Evolutionary conservation across 2,888 invertebrate species (phyloP).

Genomic region (Oxyscelio sp.): DNA sequence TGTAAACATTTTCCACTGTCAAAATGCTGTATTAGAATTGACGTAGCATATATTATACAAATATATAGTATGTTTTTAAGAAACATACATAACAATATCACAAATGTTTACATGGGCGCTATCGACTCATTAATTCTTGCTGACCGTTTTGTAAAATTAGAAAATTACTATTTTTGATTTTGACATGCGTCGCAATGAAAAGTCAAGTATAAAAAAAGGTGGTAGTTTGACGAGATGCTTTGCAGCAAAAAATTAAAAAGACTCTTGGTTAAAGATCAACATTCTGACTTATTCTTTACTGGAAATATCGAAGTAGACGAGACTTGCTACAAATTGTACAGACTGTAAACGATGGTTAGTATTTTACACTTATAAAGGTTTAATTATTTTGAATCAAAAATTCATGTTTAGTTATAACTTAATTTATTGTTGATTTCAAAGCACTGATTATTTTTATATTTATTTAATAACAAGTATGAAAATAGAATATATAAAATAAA

Average conservation of each 20-base stretch:
- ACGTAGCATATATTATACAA: conserved; percentile 59
- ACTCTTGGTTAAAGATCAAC: not conserved
- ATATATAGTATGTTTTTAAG: conserved; percentile 45
- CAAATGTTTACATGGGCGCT: conserved; percentile 23
- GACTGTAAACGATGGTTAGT: too few species aligned
- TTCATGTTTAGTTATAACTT: too few species aligned
- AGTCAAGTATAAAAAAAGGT: not conserved
- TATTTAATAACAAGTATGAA: too few species aligned
- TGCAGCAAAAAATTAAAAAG: not conserved
- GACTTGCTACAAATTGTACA: too few species aligned
- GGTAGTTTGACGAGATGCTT: not conserved
- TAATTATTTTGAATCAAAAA: too few species aligned
- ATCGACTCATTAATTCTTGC: conserved; percentile 31
- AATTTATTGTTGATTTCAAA: too few species aligned
- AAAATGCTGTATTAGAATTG: conserved; percentile 49
- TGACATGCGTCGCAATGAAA: conserved; percentile 18
- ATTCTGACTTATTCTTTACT: not conserved
- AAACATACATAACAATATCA: not conserved
- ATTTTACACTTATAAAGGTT: too few species aligned
- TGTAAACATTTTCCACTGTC: conserved; percentile 27
- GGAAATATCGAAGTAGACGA: conserved; percentile 10
- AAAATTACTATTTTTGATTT: conserved; percentile 7
- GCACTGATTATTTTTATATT: too few species aligned
- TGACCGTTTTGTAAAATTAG: conserved; percentile 7
- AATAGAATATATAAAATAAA: too few species aligned